Evolutionary conservation across 2,113 vertebrate genomes (phyloP).

Genomic region (Toxotes jaculatrix): DNA sequence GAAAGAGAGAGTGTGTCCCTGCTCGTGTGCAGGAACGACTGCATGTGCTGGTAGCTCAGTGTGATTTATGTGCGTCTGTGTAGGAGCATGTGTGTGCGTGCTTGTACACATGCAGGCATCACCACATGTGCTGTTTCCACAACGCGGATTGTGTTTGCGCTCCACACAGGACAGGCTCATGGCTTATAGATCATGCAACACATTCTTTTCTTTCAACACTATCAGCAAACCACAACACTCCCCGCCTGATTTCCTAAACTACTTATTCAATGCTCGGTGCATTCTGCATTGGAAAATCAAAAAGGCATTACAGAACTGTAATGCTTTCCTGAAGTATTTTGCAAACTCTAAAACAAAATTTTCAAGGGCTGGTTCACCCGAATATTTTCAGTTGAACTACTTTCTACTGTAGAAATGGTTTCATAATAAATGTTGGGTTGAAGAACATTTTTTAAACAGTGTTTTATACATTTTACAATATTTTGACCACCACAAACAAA

Average conservation of each 20-base stretch:
- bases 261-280: conserved; percentile 45
- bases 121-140: conserved; percentile 15
- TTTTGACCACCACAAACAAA: not conserved
- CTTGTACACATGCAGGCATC: conserved; percentile 29
- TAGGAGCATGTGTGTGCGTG: not conserved
- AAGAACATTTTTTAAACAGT: not conserved
- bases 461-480: not conserved
- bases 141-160: conserved; percentile 27
- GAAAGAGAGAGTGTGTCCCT: conserved; percentile 13
- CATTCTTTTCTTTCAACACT: conserved; percentile 68
- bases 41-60: conserved; percentile 36
- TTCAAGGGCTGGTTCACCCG: conserved; percentile 2
- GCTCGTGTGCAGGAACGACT: conserved; percentile 28
- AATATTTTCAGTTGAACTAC: not conserved
- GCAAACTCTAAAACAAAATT: conserved; percentile 18
- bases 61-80: conserved; percentile 55
- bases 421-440: not conserved
- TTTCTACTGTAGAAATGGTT: not conserved
- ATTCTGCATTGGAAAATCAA: conserved; percentile 30
- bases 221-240: conserved; percentile 57
- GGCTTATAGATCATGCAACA: conserved; percentile 65
- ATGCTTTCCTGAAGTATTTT: conserved; percentile 10
- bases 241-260: conserved; percentile 41
- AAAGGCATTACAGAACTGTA: conserved; percentile 33
- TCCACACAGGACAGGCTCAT: conserved; percentile 48